Evolutionary conservation across 2,888 invertebrate species (phyloP), one percentile per base, ranked within the genome.

Genomic region (Exocentrus adspersus): DNA sequence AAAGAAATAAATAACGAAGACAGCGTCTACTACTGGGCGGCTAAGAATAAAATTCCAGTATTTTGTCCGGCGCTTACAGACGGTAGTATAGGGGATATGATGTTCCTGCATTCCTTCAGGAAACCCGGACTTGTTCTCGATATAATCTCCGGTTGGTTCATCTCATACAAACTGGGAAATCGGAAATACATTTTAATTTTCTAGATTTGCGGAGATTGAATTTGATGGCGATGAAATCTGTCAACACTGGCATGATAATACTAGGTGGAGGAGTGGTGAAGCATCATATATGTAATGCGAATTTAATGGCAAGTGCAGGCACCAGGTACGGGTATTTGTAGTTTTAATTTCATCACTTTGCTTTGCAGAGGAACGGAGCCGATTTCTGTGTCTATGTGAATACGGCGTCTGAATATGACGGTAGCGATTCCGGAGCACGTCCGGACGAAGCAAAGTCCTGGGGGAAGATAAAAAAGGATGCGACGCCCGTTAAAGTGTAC

Each of bases 211-310:
- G 92, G 58, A 87, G 94, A 59, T 83, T 99, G 20, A 99, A 99
- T 83, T 90, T 92, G 16, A 95, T 98, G 88, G 94, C 98, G 12
- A 93, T 98, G 7, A 94, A 94, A 80, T 95, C 98, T 0, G 85
- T 89, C 19, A 92, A 95, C 78, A 92, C 94, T n/a, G 99, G 99
- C 9, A 94, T 98, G 89, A 92, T 99, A 37, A 97, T 99, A 65
- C 83, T 98, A 62, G 98, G 98, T 2, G 98, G 98, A 0, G 98
- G 98, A 6, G 85, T 99, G 0, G 87, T 98, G n/a, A 99, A 99
- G 83, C 99, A 99, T 84, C 99, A 99, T 80, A 97, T 98, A 73
- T 97, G 96, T 83, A 99, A 99, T 86, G 98, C 99, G 1, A 99
- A 99, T 86, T 86, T 99, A 60, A 99, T 99, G 99, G 91, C 91